These are phyloP conservation scores for Neodiprion virginianus DNA, from an alignment of 1,140 invertebrate genomes.

Conservation along the genomic window DNA sequence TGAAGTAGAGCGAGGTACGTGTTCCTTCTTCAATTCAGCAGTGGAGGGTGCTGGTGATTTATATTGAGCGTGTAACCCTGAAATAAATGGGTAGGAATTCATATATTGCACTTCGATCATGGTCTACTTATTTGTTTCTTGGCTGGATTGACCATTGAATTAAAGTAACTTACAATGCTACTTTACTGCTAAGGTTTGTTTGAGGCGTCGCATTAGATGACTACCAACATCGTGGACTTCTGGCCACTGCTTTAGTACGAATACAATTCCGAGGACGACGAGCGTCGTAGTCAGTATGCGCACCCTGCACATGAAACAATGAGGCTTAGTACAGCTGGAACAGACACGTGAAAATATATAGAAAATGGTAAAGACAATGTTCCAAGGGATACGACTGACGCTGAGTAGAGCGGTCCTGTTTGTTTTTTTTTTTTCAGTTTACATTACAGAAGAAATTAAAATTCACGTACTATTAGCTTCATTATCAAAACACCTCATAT, in stretches of 20 bases:
- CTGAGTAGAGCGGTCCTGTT: background rate
- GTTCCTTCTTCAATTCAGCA: constrained; percentile 36
- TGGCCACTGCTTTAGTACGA: constrained; percentile 88
- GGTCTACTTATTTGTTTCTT: no score
- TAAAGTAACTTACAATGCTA: constrained; percentile 59
- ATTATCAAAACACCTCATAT: no score
- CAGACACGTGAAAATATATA: constrained; percentile 47
- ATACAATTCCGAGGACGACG: constrained; percentile 78
- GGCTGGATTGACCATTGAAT: background rate
- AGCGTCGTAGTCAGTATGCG: constrained; percentile 84
- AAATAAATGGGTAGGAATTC: background rate
- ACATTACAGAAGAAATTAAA: background rate
- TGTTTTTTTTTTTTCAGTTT: background rate
- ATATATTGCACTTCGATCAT: no score
- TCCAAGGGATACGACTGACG: background rate
- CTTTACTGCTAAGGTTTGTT: constrained; percentile 71
- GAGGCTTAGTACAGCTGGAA: constrained; percentile 62
- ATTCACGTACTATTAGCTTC: no score
- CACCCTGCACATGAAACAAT: constrained; percentile 73
- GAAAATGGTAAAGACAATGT: background rate
- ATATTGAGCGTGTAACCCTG: constrained; percentile 30
- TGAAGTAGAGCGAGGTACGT: background rate
- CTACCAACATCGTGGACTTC: constrained; percentile 80
- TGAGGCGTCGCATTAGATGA: constrained; percentile 72
- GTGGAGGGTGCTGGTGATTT: constrained; percentile 10